A percentile compares a stretch with the other conserved stretches of the same genome.
Evolutionary conservation across 2,888 invertebrate species (phyloP).

Genomic region (Scaptomyza cyrtandrae): DNA sequence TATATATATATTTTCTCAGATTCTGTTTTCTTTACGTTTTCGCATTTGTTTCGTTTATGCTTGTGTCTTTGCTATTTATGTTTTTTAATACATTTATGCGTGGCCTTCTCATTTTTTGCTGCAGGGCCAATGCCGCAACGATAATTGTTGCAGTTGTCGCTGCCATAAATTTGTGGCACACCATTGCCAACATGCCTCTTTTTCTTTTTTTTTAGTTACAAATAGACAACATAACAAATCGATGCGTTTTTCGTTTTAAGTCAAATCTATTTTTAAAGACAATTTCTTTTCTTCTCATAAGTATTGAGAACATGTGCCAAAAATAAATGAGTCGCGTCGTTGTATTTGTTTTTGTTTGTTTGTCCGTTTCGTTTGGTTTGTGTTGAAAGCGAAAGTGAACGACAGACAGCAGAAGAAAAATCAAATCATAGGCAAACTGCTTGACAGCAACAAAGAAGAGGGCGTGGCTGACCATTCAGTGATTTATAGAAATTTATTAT

Average conservation of each 20-base stretch:
- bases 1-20: constrained; percentile 4
- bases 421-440: constrained; percentile 11
- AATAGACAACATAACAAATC: constrained; percentile 18
- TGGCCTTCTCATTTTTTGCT: constrained; percentile 27
- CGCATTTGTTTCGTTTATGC: constrained; percentile 38
- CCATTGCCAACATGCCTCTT: constrained; percentile 23
- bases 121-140: constrained; percentile 55
- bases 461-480: constrained; percentile 14
- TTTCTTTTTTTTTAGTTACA: constrained; percentile 18
- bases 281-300: constrained; percentile 35
- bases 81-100: constrained; percentile 40
- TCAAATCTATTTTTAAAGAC: constrained; percentile 48
- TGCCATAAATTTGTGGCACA: constrained; percentile 46
- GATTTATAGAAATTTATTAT: not conserved
- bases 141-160: constrained; percentile 46
- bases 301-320: constrained; percentile 55
- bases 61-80: constrained; percentile 41
- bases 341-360: constrained; percentile 39
- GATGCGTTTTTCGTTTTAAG: constrained; percentile 5
- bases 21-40: constrained; percentile 22
- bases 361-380: constrained; percentile 23
- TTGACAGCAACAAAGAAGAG: constrained; percentile 9
- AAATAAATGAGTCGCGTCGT: constrained; percentile 62
- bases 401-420: constrained; percentile 7
- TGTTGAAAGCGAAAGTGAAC: constrained; percentile 65